Evolutionary conservation across 2,797 vertebrate genomes (phyloP), one percentile per base, ranked within the genome.

Genomic region (Hylomyscus alleni): DNA sequence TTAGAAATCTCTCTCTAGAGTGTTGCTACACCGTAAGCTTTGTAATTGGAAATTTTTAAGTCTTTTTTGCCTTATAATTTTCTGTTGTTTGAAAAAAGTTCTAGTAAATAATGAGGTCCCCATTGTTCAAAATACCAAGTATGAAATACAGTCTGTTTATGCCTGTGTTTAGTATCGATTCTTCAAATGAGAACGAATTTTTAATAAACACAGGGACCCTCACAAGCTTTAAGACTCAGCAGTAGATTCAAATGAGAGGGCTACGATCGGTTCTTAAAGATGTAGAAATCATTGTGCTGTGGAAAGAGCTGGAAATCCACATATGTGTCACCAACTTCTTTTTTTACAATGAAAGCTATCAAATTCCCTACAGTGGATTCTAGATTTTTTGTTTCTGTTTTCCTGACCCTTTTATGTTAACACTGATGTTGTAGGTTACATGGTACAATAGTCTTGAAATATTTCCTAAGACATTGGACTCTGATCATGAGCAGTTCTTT

Each of bases 141-240:
- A 83, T 93, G 56, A 97, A 98, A 97, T 86, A 40, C 26, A 31
- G 0, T 80, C 97, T 97, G 65, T 87, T 97, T 98, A 73, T 92
- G 75, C 93, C 81, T 91, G 34, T 17, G 2, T 98, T 98, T 97
- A 7, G 0, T 97, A 98, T 96, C 58, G 97, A 97, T 97, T 95
- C 94, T 91, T 97, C 91, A 97, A 83, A 89, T 93, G 94, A 93
- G 96, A 93, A 95, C 89, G 78, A 97, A 91, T 89, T 22, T 62
- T 77, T 96, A 94, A 92, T 0, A 1, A 95, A 87, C 95, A 97
- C 92, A 97, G 52, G 93, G 83, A 88, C 86, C 8, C 31, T 93
- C 58, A 94, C 8, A 93, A 78, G 83, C 90, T 95, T 98, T 96
- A 91, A 97, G 75, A 91, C 83, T 97, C 87, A 96, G 91, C 8